A percentile compares a stretch with the other conserved stretches of the same genome.
Evolutionary conservation across 1,140 invertebrate species (phyloP).

Genomic region (Habropoda laboriosa): DNA sequence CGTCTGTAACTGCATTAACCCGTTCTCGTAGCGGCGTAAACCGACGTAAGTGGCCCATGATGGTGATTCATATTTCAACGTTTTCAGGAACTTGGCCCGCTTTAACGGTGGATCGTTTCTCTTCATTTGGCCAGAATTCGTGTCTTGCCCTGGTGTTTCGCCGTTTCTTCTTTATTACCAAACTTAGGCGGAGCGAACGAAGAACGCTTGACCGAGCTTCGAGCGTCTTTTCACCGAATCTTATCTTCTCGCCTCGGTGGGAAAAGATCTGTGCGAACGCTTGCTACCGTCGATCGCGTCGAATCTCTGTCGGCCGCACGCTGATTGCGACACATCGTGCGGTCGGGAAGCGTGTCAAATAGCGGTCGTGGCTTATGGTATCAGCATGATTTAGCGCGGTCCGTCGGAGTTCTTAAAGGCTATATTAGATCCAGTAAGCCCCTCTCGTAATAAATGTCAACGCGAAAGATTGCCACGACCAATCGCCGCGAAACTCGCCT

Average conservation of each 20-base stretch:
- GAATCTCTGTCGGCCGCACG: too few relatives aligned
- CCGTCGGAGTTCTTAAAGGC: constrained; percentile 36
- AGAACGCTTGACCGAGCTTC: background rate
- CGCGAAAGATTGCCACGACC: constrained; percentile 43
- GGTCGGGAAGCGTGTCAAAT: constrained; percentile 9
- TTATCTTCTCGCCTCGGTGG: too few relatives aligned
- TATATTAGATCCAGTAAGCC: constrained; percentile 52
- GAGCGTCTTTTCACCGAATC: background rate
- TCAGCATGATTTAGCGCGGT: constrained; percentile 31
- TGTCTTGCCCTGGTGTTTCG: background rate
- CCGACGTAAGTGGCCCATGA: constrained; percentile 1
- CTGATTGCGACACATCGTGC: constrained; percentile 7
- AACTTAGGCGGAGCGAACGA: too few relatives aligned
- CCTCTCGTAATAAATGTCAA: constrained; percentile 60
- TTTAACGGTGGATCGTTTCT: background rate
- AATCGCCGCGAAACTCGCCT: constrained; percentile 2
- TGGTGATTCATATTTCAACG: constrained; percentile 26
- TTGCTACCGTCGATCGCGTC: background rate
- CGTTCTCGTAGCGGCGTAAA: background rate
- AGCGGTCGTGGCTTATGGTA: constrained; percentile 8
- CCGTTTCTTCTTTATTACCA: constrained; percentile 2
- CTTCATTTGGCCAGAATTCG: constrained; percentile 1
- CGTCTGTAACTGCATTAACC: constrained; percentile 2
- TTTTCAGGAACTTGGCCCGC: background rate
- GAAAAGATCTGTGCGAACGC: background rate